A percentile compares a stretch with the other conserved stretches of the same genome.
These are phyloP conservation scores for Pyrocoelia pectoralis DNA, from an alignment of 2,888 invertebrate genomes.

Conservation along the genomic window DNA sequence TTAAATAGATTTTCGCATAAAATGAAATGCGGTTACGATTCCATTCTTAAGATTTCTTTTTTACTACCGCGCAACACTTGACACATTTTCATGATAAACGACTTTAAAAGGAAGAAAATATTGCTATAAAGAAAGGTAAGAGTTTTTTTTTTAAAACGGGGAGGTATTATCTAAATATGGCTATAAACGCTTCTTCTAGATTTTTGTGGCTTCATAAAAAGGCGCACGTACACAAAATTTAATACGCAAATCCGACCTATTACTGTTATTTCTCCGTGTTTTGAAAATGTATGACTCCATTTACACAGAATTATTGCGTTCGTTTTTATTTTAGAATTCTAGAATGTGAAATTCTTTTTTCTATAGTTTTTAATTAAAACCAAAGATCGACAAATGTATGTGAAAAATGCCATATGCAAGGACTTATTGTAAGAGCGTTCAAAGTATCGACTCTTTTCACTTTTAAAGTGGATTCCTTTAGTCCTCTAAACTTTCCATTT, in stretches of 20 bases:
- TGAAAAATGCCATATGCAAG: too few species aligned
- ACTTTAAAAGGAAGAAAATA: background rate
- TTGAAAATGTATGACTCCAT: background rate
- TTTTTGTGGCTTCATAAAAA: slow-evolving; percentile 1
- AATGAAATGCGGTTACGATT: slow-evolving; percentile 18
- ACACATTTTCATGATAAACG: slow-evolving; percentile 7
- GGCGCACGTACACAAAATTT: slow-evolving; percentile 1
- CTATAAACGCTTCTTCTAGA: background rate
- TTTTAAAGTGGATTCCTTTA: too few species aligned
- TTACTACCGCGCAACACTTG: background rate
- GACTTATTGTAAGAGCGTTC: too few species aligned
- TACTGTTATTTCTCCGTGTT: background rate
- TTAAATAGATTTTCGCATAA: slow-evolving; percentile 22
- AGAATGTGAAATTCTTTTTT: background rate
- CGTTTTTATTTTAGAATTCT: background rate
- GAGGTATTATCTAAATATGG: background rate
- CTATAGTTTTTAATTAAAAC: background rate
- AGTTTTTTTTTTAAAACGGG: background rate
- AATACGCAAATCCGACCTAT: background rate
- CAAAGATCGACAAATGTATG: background rate
- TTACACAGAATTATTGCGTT: background rate
- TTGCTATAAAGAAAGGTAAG: background rate
- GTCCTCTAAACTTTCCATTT: too few species aligned
- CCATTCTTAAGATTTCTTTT: slow-evolving; percentile 5
- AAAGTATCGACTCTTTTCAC: too few species aligned